Conservation (phyloP, 2,888 invertebrate genomes). For the Chrysomela aeneicollis region DNA sequence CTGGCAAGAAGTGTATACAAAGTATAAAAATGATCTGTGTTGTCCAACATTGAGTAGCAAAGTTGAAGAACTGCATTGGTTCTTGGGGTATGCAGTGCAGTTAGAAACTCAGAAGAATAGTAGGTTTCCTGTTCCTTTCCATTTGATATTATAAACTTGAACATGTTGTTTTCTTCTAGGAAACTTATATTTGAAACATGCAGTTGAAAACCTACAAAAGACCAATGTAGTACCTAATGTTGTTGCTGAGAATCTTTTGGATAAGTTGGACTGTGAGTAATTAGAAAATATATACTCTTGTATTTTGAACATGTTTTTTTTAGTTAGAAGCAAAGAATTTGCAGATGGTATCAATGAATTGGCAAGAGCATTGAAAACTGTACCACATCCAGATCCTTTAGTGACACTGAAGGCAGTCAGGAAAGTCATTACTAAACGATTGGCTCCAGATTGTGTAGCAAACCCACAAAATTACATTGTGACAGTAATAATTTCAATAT, state of each 20-base stretch:
- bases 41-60: slow-evolving; percentile 72
- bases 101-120: slow-evolving; percentile 85
- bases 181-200: slow-evolving; percentile 74
- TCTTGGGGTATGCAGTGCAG: slow-evolving; percentile 83
- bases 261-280: slow-evolving; percentile 85
- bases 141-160: neutral
- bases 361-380: slow-evolving; percentile 80
- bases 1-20: slow-evolving; percentile 77
- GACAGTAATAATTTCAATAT: slow-evolving; percentile 36
- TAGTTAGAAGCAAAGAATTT: slow-evolving; percentile 85
- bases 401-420: slow-evolving; percentile 75
- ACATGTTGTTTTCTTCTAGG: slow-evolving; percentile 63
- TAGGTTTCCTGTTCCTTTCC: slow-evolving; percentile 59
- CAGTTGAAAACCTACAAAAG: slow-evolving; percentile 69
- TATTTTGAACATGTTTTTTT: slow-evolving; percentile 62
- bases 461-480: slow-evolving; percentile 64
- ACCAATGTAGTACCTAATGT: slow-evolving; percentile 71
- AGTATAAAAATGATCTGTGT: slow-evolving; percentile 78
- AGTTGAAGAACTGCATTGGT: slow-evolving; percentile 83
- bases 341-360: slow-evolving; percentile 81
- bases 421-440: slow-evolving; percentile 67
- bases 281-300: slow-evolving; percentile 57
- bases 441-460: slow-evolving; percentile 68
- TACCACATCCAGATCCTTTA: slow-evolving; percentile 82
- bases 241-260: slow-evolving; percentile 82